Conservation (phyloP, 2,888 invertebrate genomes). For the Conops quadrifasciatus region DNA sequence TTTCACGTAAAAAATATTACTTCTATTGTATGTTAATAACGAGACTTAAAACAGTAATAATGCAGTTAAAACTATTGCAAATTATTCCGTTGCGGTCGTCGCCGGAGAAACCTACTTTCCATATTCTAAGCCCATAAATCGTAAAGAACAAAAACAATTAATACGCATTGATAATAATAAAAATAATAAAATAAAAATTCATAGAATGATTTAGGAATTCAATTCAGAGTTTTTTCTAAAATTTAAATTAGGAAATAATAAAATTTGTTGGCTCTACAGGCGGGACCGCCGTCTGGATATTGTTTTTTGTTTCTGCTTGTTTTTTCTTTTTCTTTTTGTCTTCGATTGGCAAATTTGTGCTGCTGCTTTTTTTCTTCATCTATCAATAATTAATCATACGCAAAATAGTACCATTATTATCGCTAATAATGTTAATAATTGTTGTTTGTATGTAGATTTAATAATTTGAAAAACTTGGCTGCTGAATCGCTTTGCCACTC, state of each 20-base stretch:
- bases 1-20: conserved; percentile 5
- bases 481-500: too few species aligned
- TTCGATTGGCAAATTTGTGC: background rate
- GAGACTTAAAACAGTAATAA: too few species aligned
- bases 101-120: background rate
- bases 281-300: background rate
- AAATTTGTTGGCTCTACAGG: conserved; percentile 13
- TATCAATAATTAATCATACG: conserved; percentile 15
- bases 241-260: conserved; percentile 14
- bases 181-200: background rate
- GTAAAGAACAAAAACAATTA: background rate
- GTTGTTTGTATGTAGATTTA: background rate
- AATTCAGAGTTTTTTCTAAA: background rate
- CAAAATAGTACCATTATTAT: conserved; percentile 7
- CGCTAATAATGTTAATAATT: conserved; percentile 8
- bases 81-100: too few species aligned
- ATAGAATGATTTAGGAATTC: background rate
- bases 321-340: background rate
- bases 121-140: too few species aligned
- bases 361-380: too few species aligned
- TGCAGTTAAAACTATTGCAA: too few species aligned
- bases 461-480: conserved; percentile 8
- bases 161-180: background rate
- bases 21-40: too few species aligned
- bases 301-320: conserved; percentile 3